Base-by-base conservation (phyloP, 2,888 invertebrate species). In the Caenorhabditis sp. region DNA sequence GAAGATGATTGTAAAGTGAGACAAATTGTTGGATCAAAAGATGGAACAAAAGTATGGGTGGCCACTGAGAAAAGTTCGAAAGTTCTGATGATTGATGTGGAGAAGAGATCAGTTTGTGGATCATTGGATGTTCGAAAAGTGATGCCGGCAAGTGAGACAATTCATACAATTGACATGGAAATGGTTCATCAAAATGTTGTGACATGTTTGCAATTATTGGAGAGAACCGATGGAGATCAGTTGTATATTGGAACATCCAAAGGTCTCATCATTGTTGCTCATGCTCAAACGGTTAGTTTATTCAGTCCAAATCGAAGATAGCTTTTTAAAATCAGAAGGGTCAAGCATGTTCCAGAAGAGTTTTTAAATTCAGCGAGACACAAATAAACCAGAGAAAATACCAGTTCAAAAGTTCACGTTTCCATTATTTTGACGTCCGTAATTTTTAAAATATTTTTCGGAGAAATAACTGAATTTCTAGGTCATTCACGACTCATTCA, bases 241-340 rank as follows among this genome's bases (percentile, higher is more conserved):
- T 89, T 96, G 51, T 95, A 94, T 88, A 92, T 94, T 73, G 97
- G 97, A 57, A 97, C 97, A 0, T 94, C 94, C 8, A 94, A 94
- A 93, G 97, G 97, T 26, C 95, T 95, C 88, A 90, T 97, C 57
- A 93, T 97, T 62, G 93, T 96, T 6, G 94, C 94, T 0, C 95
- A 95, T 88, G 91, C 92, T 5, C 69, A 77, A 2, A 73, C 77
- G 55, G 82, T 85, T 31, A 26, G 63, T 54, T n/a, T 62, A 58
- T n/a, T n/a, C n/a, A 31, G 10, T 31, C 4, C 31, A 10, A 6
- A 6, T 31, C 31, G 10, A 31, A 10, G 10, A 31, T 31, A 31
- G 4, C 31, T 6, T 31, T 6, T 31, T 6, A 31, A 31, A 6
- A 31, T 54, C 23, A 21, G 14, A 4, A 1, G 51, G 26, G 10